Percentiles rank a stretch among this genome's conserved stretches.
Evolutionary conservation across 1,140 invertebrate species (phyloP).

Genomic region (Triops cancriformis): DNA sequence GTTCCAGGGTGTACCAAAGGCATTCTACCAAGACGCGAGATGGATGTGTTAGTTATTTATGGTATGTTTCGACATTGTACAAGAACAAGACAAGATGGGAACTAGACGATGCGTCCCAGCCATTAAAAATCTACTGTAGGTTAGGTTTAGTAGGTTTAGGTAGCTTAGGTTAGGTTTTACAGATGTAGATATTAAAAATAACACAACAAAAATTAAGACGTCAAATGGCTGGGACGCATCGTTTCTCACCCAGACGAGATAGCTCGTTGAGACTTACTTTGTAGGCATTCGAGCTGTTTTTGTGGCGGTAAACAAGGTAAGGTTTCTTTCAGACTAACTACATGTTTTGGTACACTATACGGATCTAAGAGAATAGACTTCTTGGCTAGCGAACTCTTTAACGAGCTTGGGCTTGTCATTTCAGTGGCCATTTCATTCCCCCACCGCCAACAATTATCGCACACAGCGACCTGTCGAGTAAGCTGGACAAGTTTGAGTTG

Average conservation of each 20-base stretch:
- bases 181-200: background rate
- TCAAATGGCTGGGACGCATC: too few relatives aligned
- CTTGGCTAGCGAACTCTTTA: background rate
- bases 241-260: too few relatives aligned
- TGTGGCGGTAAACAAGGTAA: background rate
- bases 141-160: too few relatives aligned
- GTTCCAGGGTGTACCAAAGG: background rate
- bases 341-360: background rate
- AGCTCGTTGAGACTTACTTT: background rate
- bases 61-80: too few relatives aligned
- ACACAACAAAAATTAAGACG: background rate
- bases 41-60: too few relatives aligned
- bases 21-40: background rate
- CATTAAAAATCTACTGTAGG: background rate
- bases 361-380: background rate
- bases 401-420: background rate
- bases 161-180: background rate
- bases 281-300: background rate
- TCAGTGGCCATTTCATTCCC: too few relatives aligned
- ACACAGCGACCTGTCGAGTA: too few relatives aligned
- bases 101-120: too few relatives aligned
- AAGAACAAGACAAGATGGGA: too few relatives aligned
- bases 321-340: background rate
- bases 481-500: too few relatives aligned
- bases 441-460: too few relatives aligned